Base-by-base conservation (phyloP, 2,888 invertebrate species). In the Minunthozetes semirufus region DNA sequence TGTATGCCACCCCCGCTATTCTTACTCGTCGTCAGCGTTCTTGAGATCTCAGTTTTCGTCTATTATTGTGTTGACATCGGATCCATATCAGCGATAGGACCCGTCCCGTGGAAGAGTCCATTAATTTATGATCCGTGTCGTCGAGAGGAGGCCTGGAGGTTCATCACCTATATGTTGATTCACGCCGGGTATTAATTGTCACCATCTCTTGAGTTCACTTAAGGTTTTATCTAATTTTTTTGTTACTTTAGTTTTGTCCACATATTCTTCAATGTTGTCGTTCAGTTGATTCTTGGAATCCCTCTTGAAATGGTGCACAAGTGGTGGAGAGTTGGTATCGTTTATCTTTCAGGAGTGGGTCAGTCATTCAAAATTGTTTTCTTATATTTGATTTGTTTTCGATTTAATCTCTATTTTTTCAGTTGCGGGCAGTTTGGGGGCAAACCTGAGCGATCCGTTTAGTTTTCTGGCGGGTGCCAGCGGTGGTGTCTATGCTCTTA, bases 241-340 rank as follows among this genome's bases (percentile, higher is more conserved):
- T 50, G 17, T 50, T 50, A 15, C 61, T 6, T 2, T 61, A 61
- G 61, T 15, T 72, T 77, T 38, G 73, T 78, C 27, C 98, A 99
- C 83, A 86, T 98, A 50, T 85, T 92, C 77, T 92, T 94, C 81
- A 98, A 99, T 83, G 85, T 96, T 29, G 84, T 94, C 73, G 93
- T 96, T 77, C 97, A 98, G 83, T 85, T 98, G 76, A 87, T 96
- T 83, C 87, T 99, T 75, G 98, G 98, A 0, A 88, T 96, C 13
- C 95, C 97, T 0, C 84, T 99, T 77, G 98, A 99, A 84, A 90
- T 98, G 89, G 96, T 97, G 0, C 97, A 98, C 83, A 89, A 90
- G 79, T 94, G 93, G 90, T 94, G 94, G 94, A 86, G 97, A 71
- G 91, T 98, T 8, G 85, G 90, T 0, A 83, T 90, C 15, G 90